Conservation (phyloP, 2,113 vertebrate species). For the Hassar affinis region DNA sequence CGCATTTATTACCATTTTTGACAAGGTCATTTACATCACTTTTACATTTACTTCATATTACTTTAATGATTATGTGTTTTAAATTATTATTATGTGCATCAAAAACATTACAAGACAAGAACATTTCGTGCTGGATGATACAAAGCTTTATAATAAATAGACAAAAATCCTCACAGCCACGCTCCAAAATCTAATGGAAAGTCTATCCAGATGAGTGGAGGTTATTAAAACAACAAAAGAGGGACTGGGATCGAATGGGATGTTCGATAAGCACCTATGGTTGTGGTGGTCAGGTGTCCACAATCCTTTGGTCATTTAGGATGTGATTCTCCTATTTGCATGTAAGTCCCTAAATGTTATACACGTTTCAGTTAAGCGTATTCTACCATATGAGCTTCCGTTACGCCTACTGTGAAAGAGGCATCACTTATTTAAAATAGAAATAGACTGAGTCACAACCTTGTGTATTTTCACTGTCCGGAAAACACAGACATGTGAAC, state of each 20-base stretch:
- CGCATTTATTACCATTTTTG: not conserved
- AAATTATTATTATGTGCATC: conserved; percentile 4
- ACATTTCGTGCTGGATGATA: not conserved
- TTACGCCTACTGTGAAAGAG: too few species aligned
- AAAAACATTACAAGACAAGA: not conserved
- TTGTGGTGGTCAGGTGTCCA: not conserved
- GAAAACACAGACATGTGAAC: too few species aligned
- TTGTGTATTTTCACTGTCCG: too few species aligned
- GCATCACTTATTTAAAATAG: too few species aligned
- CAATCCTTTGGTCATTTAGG: not conserved
- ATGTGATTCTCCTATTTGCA: too few species aligned
- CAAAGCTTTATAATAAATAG: not conserved
- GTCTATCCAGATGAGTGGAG: not conserved
- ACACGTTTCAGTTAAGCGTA: too few species aligned
- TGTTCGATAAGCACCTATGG: not conserved
- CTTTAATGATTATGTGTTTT: not conserved
- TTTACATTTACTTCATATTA: not conserved
- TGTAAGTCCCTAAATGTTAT: too few species aligned
- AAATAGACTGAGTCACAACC: too few species aligned
- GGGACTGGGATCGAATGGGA: not conserved
- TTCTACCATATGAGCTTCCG: too few species aligned
- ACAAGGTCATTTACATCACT: not conserved
- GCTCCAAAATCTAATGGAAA: not conserved
- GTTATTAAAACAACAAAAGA: not conserved
- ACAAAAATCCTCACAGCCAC: not conserved